Evolutionary conservation across 92 coral and sea anemone species (phyloP), one percentile per base, ranked within the genome.

Genomic region (Muricea muricata): DNA sequence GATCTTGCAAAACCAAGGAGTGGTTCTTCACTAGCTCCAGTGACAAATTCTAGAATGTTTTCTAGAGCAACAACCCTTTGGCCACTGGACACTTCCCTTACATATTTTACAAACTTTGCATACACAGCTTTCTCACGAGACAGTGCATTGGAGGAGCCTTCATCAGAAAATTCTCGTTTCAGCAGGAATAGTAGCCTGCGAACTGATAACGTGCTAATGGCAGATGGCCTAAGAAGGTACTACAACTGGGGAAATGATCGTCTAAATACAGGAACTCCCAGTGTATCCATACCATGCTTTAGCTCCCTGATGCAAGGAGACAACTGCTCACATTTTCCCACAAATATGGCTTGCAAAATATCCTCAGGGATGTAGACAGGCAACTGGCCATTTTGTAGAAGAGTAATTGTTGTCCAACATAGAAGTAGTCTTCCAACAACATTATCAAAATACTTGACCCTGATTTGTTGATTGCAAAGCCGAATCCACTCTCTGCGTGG

Each of bases 401-500:
- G 85, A 9, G 92, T 84, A 58, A 85, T 89, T 33, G 82, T 75
- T 79, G 81, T 1, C 92, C 89, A 35, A 89, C 75, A 29, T 65
- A 84, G 37, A 55, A 89, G 61, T 89, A 85, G 63, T 89, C 92
- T 35, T 73, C 83, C 34, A 82, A 54, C 65, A 89, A 89, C 90
- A 80, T 87, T 81, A 34, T 87, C 87, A 63, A 87, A 81, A 31
- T 87, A 84, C 70, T 89, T 89, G 12, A 13, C 31, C 45, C 85
- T 84, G 57, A 79, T 66, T 55, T 78, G 81, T 40, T 79, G 86
- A 74, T 79, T 89, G 73, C 33, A 85, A 2, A 89, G 80, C 50
- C 92, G 65, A 75, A 89, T 42, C 89, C 89, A 88, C 77, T 89
- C 89, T 46, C 71, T 84, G n/a, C 92, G 26, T 75, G 89, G 92